phyloP scores from a whole-genome alignment of 2,113 vertebrate genomes.

The Seriola aureovittata region DNA sequence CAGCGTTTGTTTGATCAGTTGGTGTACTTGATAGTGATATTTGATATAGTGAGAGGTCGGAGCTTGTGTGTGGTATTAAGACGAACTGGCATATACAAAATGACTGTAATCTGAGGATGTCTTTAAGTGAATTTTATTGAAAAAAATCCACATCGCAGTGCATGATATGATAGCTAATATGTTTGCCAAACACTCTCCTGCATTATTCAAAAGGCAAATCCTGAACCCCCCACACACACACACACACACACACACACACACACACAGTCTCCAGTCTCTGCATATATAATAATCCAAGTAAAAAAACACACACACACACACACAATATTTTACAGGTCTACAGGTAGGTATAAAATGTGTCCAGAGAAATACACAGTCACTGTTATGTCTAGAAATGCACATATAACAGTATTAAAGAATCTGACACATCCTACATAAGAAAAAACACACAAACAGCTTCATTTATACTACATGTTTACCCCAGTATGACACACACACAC shows the following conservation, averaged over 20 bases:
- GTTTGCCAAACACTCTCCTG: slow-evolving; percentile 42
- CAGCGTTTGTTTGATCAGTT: too few species aligned
- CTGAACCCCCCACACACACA: not conserved
- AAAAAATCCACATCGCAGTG: not conserved
- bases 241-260: not conserved
- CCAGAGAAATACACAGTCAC: not conserved
- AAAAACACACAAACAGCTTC: not conserved
- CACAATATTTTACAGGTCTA: not conserved
- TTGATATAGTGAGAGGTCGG: not conserved
- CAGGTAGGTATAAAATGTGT: not conserved
- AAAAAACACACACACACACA: not conserved
- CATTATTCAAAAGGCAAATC: slow-evolving; percentile 47
- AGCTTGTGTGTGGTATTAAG: not conserved
- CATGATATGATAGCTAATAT: slow-evolving; percentile 49
- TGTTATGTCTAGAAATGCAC: not conserved
- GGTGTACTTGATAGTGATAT: not conserved
- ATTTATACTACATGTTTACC: not conserved
- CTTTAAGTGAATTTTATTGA: slow-evolving; percentile 12
- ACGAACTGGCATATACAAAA: slow-evolving; percentile 13
- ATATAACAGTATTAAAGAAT: not conserved
- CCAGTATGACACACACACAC: not conserved
- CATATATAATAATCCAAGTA: too few species aligned
- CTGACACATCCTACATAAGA: not conserved
- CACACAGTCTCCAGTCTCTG: not conserved
- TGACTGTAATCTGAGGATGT: not conserved